phyloP scores from a whole-genome alignment of 1,140 invertebrate species.

The Rhyzopertha dominica region DNA sequence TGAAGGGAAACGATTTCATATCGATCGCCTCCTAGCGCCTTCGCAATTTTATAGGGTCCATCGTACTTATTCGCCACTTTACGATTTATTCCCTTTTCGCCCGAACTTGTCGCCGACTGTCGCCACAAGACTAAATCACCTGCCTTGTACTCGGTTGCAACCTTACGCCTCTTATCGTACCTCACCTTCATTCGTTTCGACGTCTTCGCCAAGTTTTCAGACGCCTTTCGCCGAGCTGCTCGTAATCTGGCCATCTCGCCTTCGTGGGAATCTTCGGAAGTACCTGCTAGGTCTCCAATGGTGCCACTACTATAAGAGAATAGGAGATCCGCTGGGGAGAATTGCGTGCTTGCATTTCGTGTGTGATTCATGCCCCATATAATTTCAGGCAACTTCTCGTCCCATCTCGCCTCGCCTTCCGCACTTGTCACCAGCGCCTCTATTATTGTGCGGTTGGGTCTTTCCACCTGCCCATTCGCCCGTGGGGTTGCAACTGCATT shows the following conservation, averaged over 20 bases:
- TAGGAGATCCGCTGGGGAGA: slow-evolving; percentile 6
- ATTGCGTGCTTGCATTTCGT: background rate
- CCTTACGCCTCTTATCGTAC: slow-evolving; percentile 16
- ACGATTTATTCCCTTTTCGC: slow-evolving; percentile 11
- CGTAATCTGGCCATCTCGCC: background rate
- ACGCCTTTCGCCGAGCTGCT: background rate
- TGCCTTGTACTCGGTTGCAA: slow-evolving; percentile 12
- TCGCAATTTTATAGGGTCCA: slow-evolving; percentile 31
- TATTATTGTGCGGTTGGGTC: slow-evolving; percentile 18
- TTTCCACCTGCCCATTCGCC: slow-evolving; percentile 28
- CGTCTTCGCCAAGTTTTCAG: background rate
- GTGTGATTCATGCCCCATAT: slow-evolving; percentile 34
- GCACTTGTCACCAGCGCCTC: slow-evolving; percentile 7
- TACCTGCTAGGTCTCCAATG: background rate
- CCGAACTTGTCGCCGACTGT: slow-evolving; percentile 1
- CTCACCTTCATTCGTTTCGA: slow-evolving; percentile 8
- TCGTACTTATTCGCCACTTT: slow-evolving; percentile 14
- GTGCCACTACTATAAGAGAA: slow-evolving; percentile 5
- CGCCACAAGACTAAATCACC: slow-evolving; percentile 21
- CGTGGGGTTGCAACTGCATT: slow-evolving; percentile 26
- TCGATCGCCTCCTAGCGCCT: slow-evolving; percentile 35
- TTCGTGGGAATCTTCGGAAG: no score
- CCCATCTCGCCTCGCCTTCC: slow-evolving; percentile 26
- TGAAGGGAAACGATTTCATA: slow-evolving; percentile 27
- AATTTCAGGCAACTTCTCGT: slow-evolving; percentile 25